Conservation (phyloP, 2,113 vertebrate species). For the Eretmodus cyanostictus region DNA sequence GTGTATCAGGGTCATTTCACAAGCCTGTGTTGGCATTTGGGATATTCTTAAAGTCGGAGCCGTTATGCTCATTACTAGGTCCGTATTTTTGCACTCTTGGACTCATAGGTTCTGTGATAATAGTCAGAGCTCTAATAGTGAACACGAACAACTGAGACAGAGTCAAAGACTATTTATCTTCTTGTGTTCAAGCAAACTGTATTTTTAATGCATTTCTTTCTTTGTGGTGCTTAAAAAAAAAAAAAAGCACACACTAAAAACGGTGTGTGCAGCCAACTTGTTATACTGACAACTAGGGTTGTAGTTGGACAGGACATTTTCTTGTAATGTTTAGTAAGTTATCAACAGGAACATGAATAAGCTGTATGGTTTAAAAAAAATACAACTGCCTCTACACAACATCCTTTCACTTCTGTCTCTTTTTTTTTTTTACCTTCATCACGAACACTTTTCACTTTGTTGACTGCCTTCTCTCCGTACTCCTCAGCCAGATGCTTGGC, state of each 20-base stretch:
- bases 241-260: background rate
- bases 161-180: background rate
- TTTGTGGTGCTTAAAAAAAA: background rate
- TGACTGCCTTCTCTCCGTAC: conserved; percentile 94
- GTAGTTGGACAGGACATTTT: background rate
- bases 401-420: background rate
- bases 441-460: conserved; percentile 97
- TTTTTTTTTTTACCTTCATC: conserved; percentile 80
- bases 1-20: background rate
- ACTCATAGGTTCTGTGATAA: background rate
- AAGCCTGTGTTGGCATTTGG: background rate
- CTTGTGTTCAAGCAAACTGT: background rate
- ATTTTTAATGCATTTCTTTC: background rate
- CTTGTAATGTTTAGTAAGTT: background rate
- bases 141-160: background rate
- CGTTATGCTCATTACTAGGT: background rate
- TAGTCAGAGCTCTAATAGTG: background rate
- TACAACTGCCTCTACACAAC: background rate
- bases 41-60: background rate
- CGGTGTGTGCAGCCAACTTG: background rate
- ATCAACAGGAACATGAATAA: background rate
- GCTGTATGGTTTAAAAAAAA: background rate
- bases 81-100: background rate
- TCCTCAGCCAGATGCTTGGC: conserved; percentile 96
- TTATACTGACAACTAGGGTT: background rate